Evolutionary conservation across 37 sponge, comb jelly and placozoan species (phyloP).

Genomic region (Cladorhizidae sp.): DNA sequence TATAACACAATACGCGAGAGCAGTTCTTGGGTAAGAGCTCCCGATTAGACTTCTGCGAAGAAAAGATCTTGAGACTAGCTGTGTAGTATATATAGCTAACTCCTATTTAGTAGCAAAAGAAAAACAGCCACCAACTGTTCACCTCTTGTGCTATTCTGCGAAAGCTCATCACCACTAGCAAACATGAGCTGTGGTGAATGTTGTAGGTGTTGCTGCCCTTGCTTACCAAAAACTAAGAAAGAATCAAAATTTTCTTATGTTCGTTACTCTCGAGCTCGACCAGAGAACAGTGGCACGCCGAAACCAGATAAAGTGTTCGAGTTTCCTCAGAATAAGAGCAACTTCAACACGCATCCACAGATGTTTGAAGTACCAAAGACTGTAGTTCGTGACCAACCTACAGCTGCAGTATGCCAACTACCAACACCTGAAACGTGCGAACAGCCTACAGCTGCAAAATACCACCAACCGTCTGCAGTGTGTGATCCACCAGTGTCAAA

Average conservation of each 20-base stretch:
- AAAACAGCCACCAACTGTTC: too few species aligned
- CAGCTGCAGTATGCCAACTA: background rate
- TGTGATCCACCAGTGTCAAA: too few species aligned
- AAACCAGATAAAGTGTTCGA: background rate
- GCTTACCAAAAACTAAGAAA: background rate
- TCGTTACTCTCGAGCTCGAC: background rate
- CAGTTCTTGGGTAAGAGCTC: too few species aligned
- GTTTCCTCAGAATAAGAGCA: background rate
- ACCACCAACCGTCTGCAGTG: too few species aligned
- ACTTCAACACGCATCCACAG: background rate
- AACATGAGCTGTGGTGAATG: background rate
- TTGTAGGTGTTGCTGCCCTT: background rate
- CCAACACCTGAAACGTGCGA: background rate
- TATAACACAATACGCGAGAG: too few species aligned
- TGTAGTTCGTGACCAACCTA: background rate
- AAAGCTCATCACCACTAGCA: too few species aligned
- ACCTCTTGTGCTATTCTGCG: too few species aligned
- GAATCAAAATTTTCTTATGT: background rate
- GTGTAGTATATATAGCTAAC: too few species aligned
- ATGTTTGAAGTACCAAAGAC: constrained; percentile 9
- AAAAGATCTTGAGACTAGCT: too few species aligned
- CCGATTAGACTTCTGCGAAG: too few species aligned
- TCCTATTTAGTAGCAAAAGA: too few species aligned
- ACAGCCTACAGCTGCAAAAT: too few species aligned
- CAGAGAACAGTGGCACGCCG: background rate